Percentiles rank a stretch among this genome's conserved stretches.
phyloP scores from a whole-genome alignment of 2,797 vertebrate species.

The Okamejei kenojei region DNA sequence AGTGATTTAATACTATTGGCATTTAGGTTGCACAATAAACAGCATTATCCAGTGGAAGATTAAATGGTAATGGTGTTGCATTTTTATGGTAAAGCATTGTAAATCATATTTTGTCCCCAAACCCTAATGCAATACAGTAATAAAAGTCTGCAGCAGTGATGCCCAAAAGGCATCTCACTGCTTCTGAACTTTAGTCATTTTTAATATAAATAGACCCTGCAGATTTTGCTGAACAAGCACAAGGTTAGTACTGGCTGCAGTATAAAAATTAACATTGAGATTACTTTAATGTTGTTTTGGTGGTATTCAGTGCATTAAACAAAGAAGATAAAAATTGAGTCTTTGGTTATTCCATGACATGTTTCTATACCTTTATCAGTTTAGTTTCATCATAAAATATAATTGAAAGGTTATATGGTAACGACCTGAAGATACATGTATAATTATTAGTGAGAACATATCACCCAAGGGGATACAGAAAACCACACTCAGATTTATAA shows the following conservation, averaged over 20 bases:
- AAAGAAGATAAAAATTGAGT: neutral
- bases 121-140: neutral
- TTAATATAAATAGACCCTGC: slow-evolving; percentile 11
- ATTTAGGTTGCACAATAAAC: slow-evolving; percentile 53
- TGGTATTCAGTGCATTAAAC: neutral
- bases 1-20: slow-evolving; percentile 50
- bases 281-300: neutral
- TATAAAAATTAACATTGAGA: neutral
- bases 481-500: neutral
- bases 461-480: neutral
- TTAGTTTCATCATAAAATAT: neutral
- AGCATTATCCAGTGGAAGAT: slow-evolving; percentile 50
- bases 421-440: neutral
- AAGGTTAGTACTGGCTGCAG: neutral
- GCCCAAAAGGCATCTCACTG: slow-evolving; percentile 23
- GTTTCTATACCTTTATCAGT: neutral
- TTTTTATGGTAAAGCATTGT: slow-evolving; percentile 45
- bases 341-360: neutral
- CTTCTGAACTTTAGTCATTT: slow-evolving; percentile 5
- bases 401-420: neutral
- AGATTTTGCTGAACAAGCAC: neutral
- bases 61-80: slow-evolving; percentile 47
- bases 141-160: neutral
- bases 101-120: slow-evolving; percentile 32
- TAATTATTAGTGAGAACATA: neutral